Base-by-base conservation (phyloP, 2,888 invertebrate genomes). In the Noctuana brunneofusca region DNA sequence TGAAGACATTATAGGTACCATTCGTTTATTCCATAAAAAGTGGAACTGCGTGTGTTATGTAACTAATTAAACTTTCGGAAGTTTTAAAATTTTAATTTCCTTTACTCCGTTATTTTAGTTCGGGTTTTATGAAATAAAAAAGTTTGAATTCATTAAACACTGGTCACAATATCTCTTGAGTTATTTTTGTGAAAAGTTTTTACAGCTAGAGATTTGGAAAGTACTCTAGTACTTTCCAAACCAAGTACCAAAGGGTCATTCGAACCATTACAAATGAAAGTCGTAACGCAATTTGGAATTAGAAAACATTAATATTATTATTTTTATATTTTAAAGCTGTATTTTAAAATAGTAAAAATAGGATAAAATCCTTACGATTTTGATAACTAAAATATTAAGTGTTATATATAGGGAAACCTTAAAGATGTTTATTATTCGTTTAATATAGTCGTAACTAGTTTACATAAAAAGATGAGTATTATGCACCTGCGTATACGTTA, bases 41-140 rank as follows among this genome's bases (percentile, higher is more conserved):
- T 24, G 58, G 52, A 43, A 3, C 50, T 6, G 27, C 32, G 9
- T 18, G 14, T 55, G 55, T 62, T 62, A 49, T 49, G 62, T 49
- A 62, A 62, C 49, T 55, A 55, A 38, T 62, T 62, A 62, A 62
- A 54, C 54, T 59, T 60, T 53, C 18, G 46, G 9, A 53, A 46
- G 20, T 43, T 32, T 54, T 16, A 22, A 59, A 54, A 60, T 12
- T 46, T 14, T 22, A 46, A 43, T 20, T 58, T 30, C 11, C 30
- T 54, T 60, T 48, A 54, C 53, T 27, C 60, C 46, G 24, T 54
- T 48, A 35, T 43, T 46, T 46, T 41, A 50, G 46, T 30, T 43
- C 43, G 18, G 35, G 32, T 41, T 43, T 30, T 22, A 32, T 14
- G 14, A 16, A 41, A 9, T 16, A 41, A 41, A 41, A 30, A 35